Percentiles rank a stretch among this genome's conserved stretches.
phyloP scores from a whole-genome alignment of 2,113 vertebrate species.

The Echinops telfairi region DNA sequence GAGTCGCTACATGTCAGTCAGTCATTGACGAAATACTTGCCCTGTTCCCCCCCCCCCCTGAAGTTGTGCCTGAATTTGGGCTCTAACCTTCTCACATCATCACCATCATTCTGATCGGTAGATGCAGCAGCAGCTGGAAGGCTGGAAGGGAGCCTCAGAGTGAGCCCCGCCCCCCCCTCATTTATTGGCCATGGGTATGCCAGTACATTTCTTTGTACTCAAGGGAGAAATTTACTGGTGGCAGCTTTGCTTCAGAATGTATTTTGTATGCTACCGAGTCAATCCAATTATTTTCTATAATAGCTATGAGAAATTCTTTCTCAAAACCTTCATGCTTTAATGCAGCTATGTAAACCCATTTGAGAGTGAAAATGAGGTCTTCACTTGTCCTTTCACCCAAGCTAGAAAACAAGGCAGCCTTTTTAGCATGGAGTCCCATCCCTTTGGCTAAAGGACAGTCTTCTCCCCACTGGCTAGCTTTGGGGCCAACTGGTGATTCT shows the following conservation, averaged over 20 bases:
- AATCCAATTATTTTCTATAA: background rate
- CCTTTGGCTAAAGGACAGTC: background rate
- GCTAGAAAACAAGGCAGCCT: background rate
- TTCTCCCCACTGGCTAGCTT: background rate
- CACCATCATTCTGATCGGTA: fast-evolving
- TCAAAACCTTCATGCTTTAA: background rate
- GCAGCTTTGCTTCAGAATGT: background rate
- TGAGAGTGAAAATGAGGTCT: background rate
- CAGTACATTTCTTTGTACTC: background rate
- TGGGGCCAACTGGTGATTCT: background rate
- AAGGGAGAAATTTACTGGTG: background rate
- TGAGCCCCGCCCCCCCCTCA: background rate
- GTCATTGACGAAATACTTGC: fast-evolving
- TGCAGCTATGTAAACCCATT: background rate
- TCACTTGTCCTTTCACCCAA: background rate
- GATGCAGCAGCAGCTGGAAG: background rate
- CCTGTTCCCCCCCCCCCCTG: background rate
- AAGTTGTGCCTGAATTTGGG: background rate
- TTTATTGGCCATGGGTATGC: fast-evolving
- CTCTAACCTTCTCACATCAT: background rate
- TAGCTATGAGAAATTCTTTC: constrained; percentile 8
- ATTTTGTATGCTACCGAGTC: background rate
- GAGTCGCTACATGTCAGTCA: background rate
- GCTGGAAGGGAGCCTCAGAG: background rate
- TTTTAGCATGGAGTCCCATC: background rate